Base-by-base conservation (phyloP, 2,113 vertebrate genomes). In the Aphelocoma coerulescens region DNA sequence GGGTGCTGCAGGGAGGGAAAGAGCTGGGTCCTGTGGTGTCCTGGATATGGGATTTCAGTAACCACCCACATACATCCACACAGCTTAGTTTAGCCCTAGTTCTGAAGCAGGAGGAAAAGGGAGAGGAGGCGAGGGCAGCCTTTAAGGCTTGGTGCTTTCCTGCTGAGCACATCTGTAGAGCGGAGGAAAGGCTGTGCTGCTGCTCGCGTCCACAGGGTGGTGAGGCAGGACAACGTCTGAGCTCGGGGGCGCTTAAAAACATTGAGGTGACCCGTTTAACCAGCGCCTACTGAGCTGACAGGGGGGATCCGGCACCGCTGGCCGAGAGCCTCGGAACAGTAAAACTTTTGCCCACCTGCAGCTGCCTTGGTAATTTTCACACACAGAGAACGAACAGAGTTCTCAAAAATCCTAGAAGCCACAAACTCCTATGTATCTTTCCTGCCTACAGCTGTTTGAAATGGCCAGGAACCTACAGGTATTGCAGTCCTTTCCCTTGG, bases 161-260 rank as follows among this genome's bases (percentile, higher is more conserved):
- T 39, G 27, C 41, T 2, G 27, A 28, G 28, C 33, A 32, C 26
- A 7, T 26, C 10, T 18, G 35, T 37, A 11, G 55, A 19, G 30
- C 61, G 7, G 43, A 28, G 39, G 66, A 43, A 37, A 62, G 49
- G 73, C 69, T 96, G 93, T 61, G 92, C 74, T 94, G 80, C 88
- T 67, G 66, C 71, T 85, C 3, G 8, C 78, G 85, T 71, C 94
- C 93, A 81, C 93, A 73, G 84, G 95, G 78, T 68, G 95, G 95
- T 33, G 78, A 75, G 79, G 81, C 78, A 95, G 91, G 81, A 92
- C 86, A 83, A 17, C 9, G 8, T 51, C 82, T 85, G 68, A 55
- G 51, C 58, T 72, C 26, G 2, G 16, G 49, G 13, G 35, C 48
- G 1, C 17, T 27, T 20, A 1, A 23, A 39, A 51, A 3, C 16